Evolutionary conservation across 2,888 invertebrate species (phyloP).

Genomic region (Disparrhopalites patrizii): DNA sequence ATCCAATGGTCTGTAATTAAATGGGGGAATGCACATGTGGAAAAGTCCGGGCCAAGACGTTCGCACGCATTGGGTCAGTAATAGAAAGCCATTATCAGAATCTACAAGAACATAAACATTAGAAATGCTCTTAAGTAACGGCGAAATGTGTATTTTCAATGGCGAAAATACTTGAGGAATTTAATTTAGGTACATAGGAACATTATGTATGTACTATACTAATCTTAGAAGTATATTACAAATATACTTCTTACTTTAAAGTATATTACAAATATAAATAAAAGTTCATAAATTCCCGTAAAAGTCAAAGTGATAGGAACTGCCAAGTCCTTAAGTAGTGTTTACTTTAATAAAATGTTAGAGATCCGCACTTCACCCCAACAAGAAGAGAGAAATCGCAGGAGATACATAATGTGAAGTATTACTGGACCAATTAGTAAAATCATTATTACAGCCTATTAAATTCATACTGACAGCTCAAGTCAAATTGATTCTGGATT

Average conservation of each 20-base stretch:
- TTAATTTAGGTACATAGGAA: constrained; percentile 4
- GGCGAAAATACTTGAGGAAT: background rate
- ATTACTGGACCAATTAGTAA: constrained; percentile 8
- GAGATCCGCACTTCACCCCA: background rate
- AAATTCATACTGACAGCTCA: constrained; percentile 12
- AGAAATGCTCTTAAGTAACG: no score
- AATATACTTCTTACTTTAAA: no score
- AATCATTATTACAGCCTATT: constrained; percentile 22
- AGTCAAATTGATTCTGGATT: no score
- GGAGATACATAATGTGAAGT: constrained; percentile 6
- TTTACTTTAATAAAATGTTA: no score
- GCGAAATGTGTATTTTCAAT: no score
- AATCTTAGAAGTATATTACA: no score
- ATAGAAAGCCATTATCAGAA: no score
- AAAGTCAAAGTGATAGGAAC: background rate
- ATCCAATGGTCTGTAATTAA: background rate
- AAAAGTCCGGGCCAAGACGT: constrained; percentile 10
- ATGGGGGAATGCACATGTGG: constrained; percentile 6
- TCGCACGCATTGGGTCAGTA: no score
- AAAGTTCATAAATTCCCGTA: background rate
- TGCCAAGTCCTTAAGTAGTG: constrained; percentile 11
- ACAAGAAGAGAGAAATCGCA: no score
- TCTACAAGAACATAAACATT: no score
- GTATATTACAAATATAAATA: no score
- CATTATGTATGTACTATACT: no score